Percentiles rank a stretch among this genome's conserved stretches.
phyloP scores from a whole-genome alignment of 2,797 vertebrate genomes.

The Sciaenops ocellatus region DNA sequence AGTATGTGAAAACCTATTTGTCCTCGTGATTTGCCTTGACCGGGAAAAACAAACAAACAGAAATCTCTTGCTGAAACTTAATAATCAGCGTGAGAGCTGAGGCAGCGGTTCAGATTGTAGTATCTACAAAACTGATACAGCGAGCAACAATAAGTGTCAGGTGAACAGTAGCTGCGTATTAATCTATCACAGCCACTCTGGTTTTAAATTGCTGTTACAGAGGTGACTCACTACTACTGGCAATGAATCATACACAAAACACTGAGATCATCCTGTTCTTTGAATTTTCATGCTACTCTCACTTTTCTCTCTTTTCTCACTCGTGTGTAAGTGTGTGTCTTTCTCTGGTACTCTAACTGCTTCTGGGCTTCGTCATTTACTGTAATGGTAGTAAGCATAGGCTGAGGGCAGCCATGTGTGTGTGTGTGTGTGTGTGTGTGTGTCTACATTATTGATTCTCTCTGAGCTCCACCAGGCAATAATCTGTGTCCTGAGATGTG shows the following conservation, averaged over 20 bases:
- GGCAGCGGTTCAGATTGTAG: neutral
- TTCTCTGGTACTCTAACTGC: constrained; percentile 11
- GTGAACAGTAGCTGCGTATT: neutral
- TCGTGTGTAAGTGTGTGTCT: neutral
- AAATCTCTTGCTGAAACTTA: neutral
- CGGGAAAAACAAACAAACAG: neutral
- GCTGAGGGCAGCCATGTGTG: neutral
- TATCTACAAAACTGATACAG: neutral
- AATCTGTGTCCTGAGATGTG: constrained; percentile 35
- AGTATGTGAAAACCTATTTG: neutral
- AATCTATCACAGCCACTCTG: neutral
- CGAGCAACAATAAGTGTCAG: neutral
- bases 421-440: constrained; percentile 44
- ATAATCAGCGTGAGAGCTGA: neutral
- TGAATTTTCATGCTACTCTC: constrained; percentile 11
- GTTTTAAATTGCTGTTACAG: constrained; percentile 41
- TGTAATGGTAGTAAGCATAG: constrained; percentile 12
- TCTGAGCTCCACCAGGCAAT: constrained; percentile 33
- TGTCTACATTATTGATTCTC: constrained; percentile 71
- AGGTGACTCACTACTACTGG: constrained; percentile 65
- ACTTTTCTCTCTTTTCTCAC: neutral
- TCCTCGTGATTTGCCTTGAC: neutral
- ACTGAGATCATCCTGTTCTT: constrained; percentile 56
- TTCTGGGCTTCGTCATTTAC: constrained; percentile 38
- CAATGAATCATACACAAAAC: constrained; percentile 36